Percentiles rank a stretch among this genome's conserved stretches.
Evolutionary conservation across 2,888 invertebrate genomes (phyloP).

Genomic region (Oasisia sp.): DNA sequence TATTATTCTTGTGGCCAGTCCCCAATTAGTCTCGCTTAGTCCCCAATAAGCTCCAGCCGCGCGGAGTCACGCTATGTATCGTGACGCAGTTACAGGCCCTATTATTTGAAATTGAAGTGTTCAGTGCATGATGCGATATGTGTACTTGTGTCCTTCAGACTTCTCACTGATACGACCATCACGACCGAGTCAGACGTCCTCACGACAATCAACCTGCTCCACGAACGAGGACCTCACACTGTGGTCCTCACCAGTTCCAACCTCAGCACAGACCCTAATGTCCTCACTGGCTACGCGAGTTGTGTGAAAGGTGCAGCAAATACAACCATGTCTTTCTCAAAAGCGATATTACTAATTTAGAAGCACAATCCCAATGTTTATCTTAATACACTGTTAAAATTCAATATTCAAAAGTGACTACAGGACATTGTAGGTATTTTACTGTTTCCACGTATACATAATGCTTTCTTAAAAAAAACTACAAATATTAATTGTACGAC

Average conservation of each 20-base stretch:
- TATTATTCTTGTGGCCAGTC: too few species aligned
- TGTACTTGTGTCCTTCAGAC: conserved; percentile 66
- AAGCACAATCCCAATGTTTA: neutral
- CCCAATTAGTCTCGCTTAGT: too few species aligned
- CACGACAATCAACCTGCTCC: conserved; percentile 81
- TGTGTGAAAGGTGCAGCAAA: conserved; percentile 70
- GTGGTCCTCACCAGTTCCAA: conserved; percentile 90
- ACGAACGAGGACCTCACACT: conserved; percentile 81
- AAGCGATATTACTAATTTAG: neutral
- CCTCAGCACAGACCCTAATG: conserved; percentile 68
- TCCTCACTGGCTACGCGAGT: conserved; percentile 72
- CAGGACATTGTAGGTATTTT: too few species aligned
- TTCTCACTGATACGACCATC: conserved; percentile 82
- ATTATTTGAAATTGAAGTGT: neutral
- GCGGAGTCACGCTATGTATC: too few species aligned
- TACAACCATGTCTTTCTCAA: neutral
- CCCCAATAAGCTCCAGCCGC: too few species aligned
- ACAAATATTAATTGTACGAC: too few species aligned
- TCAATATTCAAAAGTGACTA: too few species aligned
- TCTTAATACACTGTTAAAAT: too few species aligned
- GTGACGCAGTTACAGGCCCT: too few species aligned
- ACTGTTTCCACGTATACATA: too few species aligned
- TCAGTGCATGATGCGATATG: too few species aligned
- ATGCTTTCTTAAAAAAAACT: too few species aligned
- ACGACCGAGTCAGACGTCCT: conserved; percentile 77